phyloP scores from a whole-genome alignment of 2,113 vertebrate genomes.

The Rostratula benghalensis region DNA sequence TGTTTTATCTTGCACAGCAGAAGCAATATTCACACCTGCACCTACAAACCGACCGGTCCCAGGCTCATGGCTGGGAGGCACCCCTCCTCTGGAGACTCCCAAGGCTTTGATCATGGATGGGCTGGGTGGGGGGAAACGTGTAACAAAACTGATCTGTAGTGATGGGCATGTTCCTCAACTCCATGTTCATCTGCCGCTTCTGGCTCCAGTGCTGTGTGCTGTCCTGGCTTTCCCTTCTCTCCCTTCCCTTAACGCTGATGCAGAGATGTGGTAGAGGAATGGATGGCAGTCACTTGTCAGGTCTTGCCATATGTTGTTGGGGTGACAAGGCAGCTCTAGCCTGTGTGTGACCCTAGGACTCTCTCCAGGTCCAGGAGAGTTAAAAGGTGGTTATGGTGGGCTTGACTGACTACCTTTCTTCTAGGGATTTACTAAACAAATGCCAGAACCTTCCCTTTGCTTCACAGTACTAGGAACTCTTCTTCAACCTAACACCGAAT shows the following conservation, averaged over 20 bases:
- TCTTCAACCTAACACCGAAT: neutral
- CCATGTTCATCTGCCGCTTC: neutral
- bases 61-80: neutral
- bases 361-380: neutral
- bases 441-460: neutral
- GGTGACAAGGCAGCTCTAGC: neutral
- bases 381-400: neutral
- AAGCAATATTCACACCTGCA: neutral
- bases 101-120: neutral
- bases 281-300: neutral
- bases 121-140: neutral
- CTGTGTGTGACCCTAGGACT: neutral
- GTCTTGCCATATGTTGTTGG: neutral
- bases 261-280: neutral
- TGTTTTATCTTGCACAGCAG: neutral
- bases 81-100: neutral
- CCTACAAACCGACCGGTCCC: neutral
- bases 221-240: neutral
- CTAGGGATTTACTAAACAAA: fast-evolving
- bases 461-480: too few relatives aligned
- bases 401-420: neutral
- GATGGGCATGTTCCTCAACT: neutral
- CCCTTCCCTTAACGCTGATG: neutral
- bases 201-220: neutral
- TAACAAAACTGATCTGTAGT: neutral